These are phyloP conservation scores for Malurus cyaneus DNA, from an alignment of 2,113 vertebrate species.

Conservation along the genomic window DNA sequence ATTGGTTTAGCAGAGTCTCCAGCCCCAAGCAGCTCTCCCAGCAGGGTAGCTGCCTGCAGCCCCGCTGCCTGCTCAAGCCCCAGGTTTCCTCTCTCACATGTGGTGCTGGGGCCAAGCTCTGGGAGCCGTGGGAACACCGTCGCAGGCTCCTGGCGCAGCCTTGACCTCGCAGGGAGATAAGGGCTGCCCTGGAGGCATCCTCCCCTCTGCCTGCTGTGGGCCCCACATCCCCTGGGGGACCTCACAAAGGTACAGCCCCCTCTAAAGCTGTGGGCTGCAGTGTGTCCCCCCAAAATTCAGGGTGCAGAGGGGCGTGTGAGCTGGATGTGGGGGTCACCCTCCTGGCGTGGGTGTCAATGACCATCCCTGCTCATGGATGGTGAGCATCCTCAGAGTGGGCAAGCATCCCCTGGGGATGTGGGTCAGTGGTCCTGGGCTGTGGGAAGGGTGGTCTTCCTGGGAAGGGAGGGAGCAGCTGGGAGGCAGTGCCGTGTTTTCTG, in stretches of 20 bases:
- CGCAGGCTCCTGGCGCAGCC: neutral
- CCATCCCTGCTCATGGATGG: rapidly evolving
- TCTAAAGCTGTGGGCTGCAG: neutral
- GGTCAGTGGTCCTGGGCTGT: neutral
- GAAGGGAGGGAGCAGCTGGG: neutral
- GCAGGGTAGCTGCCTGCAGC: neutral
- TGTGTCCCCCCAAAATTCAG: neutral
- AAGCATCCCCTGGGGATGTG: neutral
- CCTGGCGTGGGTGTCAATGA: neutral
- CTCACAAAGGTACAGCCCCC: neutral
- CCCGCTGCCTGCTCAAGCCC: neutral
- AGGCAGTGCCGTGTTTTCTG: neutral
- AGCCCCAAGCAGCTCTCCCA: neutral
- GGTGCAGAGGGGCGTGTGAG: neutral
- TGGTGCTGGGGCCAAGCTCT: neutral
- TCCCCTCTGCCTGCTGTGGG: neutral
- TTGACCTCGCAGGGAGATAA: neutral
- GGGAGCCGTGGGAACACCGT: neutral
- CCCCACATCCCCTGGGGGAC: rapidly evolving
- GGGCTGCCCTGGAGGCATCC: neutral
- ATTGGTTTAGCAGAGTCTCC: neutral
- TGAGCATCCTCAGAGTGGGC: neutral
- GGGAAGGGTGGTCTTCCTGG: neutral
- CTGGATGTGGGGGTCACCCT: neutral
- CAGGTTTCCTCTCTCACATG: neutral